Conservation (phyloP, 2,888 invertebrate genomes). For the Eupithecia pulchellata region DNA sequence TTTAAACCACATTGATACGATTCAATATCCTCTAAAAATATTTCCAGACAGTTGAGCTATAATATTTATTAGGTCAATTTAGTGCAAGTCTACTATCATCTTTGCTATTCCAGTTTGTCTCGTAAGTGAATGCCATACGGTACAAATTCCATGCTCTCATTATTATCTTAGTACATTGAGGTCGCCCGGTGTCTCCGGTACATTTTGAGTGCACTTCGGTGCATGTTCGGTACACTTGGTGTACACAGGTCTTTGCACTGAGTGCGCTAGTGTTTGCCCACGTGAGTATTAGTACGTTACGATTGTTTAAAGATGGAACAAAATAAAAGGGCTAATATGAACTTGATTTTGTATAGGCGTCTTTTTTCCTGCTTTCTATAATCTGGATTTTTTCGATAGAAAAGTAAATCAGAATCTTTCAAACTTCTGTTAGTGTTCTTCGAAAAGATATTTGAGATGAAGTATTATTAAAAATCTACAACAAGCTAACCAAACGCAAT, state of each 20-base stretch:
- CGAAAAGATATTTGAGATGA: no score
- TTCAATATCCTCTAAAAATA: conserved; percentile 8
- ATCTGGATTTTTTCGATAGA: no score
- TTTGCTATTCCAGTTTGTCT: conserved; percentile 12
- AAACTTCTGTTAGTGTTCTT: no score
- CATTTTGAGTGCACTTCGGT: conserved; percentile 23
- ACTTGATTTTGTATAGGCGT: background rate
- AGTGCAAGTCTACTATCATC: conserved; percentile 17
- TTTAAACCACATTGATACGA: background rate
- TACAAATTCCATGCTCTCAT: background rate
- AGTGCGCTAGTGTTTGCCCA: background rate
- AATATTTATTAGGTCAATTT: conserved; percentile 13
- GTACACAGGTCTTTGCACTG: conserved; percentile 11
- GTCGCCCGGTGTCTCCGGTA: conserved; percentile 24
- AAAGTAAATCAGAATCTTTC: no score
- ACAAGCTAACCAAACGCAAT: no score
- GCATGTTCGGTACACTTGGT: conserved; percentile 26
- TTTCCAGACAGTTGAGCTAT: conserved; percentile 9
- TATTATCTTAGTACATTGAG: conserved; percentile 3
- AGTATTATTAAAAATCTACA: no score
- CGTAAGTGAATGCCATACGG: background rate
- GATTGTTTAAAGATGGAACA: background rate
- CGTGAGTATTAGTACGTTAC: background rate
- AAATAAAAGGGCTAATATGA: background rate
- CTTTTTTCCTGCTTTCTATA: background rate